These are phyloP conservation scores for Agapostemon virescens DNA, from an alignment of 2,888 invertebrate genomes.

Conservation along the genomic window DNA sequence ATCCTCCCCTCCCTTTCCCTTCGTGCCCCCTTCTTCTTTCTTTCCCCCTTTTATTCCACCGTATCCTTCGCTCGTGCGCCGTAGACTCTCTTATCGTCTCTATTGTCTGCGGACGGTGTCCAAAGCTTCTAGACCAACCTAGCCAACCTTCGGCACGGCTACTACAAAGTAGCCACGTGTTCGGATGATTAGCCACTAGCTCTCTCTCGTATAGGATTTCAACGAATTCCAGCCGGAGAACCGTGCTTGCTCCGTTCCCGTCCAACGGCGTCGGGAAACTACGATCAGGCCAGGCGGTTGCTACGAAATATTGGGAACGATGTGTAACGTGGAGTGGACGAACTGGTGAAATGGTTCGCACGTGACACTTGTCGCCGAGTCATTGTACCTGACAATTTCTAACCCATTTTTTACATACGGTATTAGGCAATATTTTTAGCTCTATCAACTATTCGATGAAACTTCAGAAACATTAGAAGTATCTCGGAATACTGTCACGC, in stretches of 20 bases:
- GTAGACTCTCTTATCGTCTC: slow-evolving; percentile 25
- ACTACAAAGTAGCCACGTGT: slow-evolving; percentile 13
- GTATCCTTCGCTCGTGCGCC: slow-evolving; percentile 44
- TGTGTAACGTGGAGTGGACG: neutral
- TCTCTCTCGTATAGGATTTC: neutral
- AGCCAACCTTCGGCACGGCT: neutral
- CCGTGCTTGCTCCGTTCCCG: neutral
- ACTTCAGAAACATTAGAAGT: too few relatives aligned
- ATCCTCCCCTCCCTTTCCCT: slow-evolving; percentile 32
- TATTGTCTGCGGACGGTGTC: neutral
- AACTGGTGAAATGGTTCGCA: neutral
- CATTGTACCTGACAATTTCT: neutral
- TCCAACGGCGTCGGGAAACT: neutral
- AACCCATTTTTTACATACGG: too few relatives aligned
- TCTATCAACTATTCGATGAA: too few relatives aligned
- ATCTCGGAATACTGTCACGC: too few relatives aligned
- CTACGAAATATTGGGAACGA: neutral
- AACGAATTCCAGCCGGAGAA: neutral
- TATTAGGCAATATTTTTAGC: too few relatives aligned
- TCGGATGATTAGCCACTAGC: slow-evolving; percentile 1
- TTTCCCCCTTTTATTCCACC: slow-evolving; percentile 31
- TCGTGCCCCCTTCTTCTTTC: slow-evolving; percentile 24
- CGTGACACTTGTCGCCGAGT: neutral
- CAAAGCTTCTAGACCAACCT: neutral
- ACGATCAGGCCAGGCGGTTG: neutral